These are phyloP conservation scores for Coracopsis vasa DNA, from an alignment of 2,113 vertebrate species.

Conservation along the genomic window DNA sequence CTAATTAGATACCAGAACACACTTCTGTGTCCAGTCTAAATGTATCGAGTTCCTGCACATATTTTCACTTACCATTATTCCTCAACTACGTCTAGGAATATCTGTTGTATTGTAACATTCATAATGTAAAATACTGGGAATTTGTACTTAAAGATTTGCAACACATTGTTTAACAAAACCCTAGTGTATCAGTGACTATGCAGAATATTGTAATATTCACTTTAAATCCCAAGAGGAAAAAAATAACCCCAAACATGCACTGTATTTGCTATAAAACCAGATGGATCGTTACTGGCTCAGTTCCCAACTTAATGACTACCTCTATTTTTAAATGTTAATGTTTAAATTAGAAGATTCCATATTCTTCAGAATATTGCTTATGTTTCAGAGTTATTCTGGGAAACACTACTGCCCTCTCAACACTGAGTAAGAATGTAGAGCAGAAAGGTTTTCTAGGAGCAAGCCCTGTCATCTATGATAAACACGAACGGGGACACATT, in stretches of 20 bases:
- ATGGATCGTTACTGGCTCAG: neutral
- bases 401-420: neutral
- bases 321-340: neutral
- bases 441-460: neutral
- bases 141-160: neutral
- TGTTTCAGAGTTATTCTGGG: neutral
- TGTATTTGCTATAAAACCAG: neutral
- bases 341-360: neutral
- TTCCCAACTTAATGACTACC: neutral
- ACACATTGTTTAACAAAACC: neutral
- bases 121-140: neutral
- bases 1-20: neutral
- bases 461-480: neutral
- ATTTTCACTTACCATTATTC: neutral
- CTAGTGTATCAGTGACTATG: neutral
- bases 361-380: neutral
- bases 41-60: neutral
- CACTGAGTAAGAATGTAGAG: neutral
- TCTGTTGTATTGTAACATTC: neutral
- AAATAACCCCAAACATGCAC: neutral
- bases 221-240: slow-evolving; percentile 12
- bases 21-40: neutral
- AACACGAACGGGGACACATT: neutral
- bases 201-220: neutral
- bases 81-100: neutral